Evolutionary conservation across 2,888 invertebrate species (phyloP).

Genomic region (Stenchaetothrips biformis): DNA sequence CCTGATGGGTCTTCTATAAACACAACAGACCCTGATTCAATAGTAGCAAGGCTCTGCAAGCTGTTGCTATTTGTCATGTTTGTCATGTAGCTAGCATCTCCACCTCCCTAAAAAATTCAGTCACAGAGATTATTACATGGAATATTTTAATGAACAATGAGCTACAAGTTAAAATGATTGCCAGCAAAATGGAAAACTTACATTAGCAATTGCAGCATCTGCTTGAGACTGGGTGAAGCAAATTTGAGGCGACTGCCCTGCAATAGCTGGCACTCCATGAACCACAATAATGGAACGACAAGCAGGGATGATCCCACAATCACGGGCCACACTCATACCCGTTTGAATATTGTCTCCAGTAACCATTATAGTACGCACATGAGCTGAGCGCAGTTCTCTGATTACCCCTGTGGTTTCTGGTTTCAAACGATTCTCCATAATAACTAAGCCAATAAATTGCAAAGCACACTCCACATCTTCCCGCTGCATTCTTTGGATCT

Average conservation of each 20-base stretch:
- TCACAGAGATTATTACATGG: too few relatives aligned
- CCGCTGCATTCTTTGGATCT: constrained; percentile 68
- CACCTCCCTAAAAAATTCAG: constrained; percentile 22
- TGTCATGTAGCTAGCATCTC: constrained; percentile 47
- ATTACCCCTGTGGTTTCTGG: constrained; percentile 81
- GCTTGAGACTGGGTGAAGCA: constrained; percentile 49
- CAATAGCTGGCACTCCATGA: constrained; percentile 44
- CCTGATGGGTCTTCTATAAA: constrained; percentile 1
- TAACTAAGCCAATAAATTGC: constrained; percentile 79
- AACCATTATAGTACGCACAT: constrained; percentile 93
- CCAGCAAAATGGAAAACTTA: background rate
- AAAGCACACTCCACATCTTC: constrained; percentile 77
- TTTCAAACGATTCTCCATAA: constrained; percentile 93
- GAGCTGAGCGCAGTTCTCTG: constrained; percentile 70
- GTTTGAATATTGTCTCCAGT: constrained; percentile 61
- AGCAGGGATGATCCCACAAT: constrained; percentile 61
- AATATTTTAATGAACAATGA: too few relatives aligned
- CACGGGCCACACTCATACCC: constrained; percentile 53
- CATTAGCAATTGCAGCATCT: background rate
- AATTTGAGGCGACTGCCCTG: constrained; percentile 49
- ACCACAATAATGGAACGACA: constrained; percentile 55
- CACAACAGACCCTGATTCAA: constrained; percentile 48
- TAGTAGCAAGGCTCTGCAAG: constrained; percentile 56
- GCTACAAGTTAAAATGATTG: too few relatives aligned
- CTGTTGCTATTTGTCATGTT: constrained; percentile 51